Evolutionary conservation across 2,888 invertebrate genomes (phyloP).

Genomic region (Athrips mouffetella): DNA sequence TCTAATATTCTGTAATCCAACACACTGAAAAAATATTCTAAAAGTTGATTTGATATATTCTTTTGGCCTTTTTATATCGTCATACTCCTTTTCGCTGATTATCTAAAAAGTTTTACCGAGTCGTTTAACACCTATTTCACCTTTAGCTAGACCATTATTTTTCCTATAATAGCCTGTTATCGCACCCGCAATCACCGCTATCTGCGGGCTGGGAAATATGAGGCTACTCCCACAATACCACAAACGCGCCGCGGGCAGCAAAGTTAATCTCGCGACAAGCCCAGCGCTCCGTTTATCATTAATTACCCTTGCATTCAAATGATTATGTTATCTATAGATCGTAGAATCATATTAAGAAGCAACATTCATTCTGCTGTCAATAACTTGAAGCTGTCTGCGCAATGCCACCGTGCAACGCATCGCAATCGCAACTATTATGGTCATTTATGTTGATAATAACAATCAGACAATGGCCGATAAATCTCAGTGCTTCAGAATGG

Average conservation of each 20-base stretch:
- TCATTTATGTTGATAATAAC: slow-evolving; percentile 18
- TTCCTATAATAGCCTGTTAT: background rate
- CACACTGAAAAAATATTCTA: no score
- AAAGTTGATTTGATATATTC: no score
- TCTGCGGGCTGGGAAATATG: background rate
- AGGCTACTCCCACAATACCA: slow-evolving; percentile 7
- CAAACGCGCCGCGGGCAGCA: slow-evolving; percentile 9
- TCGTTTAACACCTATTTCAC: no score
- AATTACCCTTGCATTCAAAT: slow-evolving; percentile 22
- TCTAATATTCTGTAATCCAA: background rate
- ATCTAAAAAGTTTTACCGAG: no score
- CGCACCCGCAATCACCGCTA: slow-evolving; percentile 2
- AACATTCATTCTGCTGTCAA: slow-evolving; percentile 12
- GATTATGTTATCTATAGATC: no score
- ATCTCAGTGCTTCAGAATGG: slow-evolving; percentile 36
- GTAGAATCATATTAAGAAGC: slow-evolving; percentile 1
- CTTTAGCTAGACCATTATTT: background rate
- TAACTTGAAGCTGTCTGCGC: background rate
- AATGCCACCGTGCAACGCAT: background rate
- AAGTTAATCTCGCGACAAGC: slow-evolving; percentile 26
- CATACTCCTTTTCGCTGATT: no score
- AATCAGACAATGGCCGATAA: slow-evolving; percentile 47
- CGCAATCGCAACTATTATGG: slow-evolving; percentile 7
- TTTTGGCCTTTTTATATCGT: no score
- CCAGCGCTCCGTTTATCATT: slow-evolving; percentile 26